Conservation (phyloP, 2,797 vertebrate genomes). For the Gadopsis bispinosus region DNA sequence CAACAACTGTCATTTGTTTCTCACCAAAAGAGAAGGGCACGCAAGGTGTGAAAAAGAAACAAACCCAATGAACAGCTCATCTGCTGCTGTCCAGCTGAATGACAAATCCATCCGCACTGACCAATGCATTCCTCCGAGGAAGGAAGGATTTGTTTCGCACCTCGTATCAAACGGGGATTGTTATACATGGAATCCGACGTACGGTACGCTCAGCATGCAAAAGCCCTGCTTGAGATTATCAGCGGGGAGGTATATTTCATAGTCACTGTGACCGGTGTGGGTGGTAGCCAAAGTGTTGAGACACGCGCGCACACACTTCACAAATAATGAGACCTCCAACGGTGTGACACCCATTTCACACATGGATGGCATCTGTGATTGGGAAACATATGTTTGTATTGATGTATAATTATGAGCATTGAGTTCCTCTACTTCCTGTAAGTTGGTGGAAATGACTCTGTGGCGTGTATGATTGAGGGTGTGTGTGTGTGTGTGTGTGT, state of each 20-base stretch:
- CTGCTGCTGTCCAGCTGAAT: slow-evolving; percentile 25
- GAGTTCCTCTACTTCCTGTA: slow-evolving; percentile 72
- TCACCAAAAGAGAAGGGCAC: slow-evolving; percentile 17
- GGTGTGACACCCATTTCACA: slow-evolving; percentile 87
- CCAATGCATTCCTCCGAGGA: slow-evolving; percentile 5
- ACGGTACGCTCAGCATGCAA: slow-evolving; percentile 39
- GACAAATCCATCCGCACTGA: slow-evolving; percentile 33
- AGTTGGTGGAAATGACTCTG: slow-evolving; percentile 75
- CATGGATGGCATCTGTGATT: slow-evolving; percentile 84
- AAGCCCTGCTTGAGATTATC: slow-evolving; percentile 44
- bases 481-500: slow-evolving; percentile 22
- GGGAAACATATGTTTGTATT: slow-evolving; percentile 85
- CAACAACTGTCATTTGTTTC: slow-evolving; percentile 32
- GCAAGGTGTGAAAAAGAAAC: slow-evolving; percentile 32
- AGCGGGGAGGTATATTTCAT: slow-evolving; percentile 39
- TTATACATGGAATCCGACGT: slow-evolving; percentile 42
- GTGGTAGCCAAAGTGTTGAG: slow-evolving; percentile 54
- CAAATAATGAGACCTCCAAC: slow-evolving; percentile 80
- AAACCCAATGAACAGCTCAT: slow-evolving; percentile 19
- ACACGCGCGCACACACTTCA: slow-evolving; percentile 50
- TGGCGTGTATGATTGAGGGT: slow-evolving; percentile 55
- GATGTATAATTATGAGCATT: slow-evolving; percentile 86
- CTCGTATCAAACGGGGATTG: slow-evolving; percentile 10
- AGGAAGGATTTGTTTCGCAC: slow-evolving; percentile 52
- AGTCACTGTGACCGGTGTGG: slow-evolving; percentile 58